Conservation (phyloP, 2,888 invertebrate genomes). For the Bimastos eiseni region DNA sequence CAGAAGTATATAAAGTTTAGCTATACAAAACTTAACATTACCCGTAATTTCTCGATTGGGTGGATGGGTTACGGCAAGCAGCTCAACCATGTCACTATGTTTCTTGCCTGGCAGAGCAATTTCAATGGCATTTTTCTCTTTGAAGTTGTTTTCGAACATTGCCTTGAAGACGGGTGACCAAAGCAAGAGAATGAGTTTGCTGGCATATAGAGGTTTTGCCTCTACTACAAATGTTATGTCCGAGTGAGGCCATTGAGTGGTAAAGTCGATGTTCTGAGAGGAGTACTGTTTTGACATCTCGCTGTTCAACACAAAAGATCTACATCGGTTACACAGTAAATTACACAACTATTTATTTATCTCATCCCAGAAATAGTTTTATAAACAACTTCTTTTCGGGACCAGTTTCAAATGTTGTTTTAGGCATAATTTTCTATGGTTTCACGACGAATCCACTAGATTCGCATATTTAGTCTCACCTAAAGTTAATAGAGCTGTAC, state of each 20-base stretch:
- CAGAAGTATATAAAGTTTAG: not conserved
- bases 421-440: too few relatives aligned
- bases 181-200: slow-evolving; percentile 44
- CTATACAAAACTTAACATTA: slow-evolving; percentile 35
- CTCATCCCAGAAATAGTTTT: not conserved
- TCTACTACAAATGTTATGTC: slow-evolving; percentile 46
- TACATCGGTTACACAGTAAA: not conserved
- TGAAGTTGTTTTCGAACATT: slow-evolving; percentile 45
- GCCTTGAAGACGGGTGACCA: slow-evolving; percentile 49
- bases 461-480: too few relatives aligned
- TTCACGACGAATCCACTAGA: too few relatives aligned
- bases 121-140: slow-evolving; percentile 45
- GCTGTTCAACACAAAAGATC: slow-evolving; percentile 10
- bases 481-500: too few relatives aligned
- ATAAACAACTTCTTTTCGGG: too few relatives aligned
- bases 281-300: slow-evolving; percentile 22
- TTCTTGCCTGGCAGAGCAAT: slow-evolving; percentile 46
- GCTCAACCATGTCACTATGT: slow-evolving; percentile 41
- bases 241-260: slow-evolving; percentile 43
- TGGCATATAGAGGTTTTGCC: slow-evolving; percentile 41
- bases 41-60: slow-evolving; percentile 45
- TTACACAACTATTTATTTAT: not conserved
- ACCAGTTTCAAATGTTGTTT: too few relatives aligned
- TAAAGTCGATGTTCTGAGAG: slow-evolving; percentile 39
- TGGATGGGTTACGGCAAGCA: slow-evolving; percentile 45